Evolutionary conservation across 2,888 invertebrate species (phyloP).

Genomic region (Nemapogon koenigi): DNA sequence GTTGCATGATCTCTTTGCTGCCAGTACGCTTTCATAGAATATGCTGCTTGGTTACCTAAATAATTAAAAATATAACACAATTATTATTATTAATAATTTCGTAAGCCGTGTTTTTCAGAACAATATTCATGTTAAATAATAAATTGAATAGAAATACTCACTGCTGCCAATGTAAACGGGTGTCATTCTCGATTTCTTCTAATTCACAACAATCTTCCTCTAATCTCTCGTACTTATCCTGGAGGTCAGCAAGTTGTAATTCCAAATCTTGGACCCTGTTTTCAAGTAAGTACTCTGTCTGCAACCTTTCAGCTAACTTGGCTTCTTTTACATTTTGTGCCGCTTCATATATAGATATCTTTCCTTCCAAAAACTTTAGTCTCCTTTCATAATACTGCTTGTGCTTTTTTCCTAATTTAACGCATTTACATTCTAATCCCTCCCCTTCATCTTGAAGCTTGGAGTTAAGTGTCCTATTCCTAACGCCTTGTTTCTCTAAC

Average conservation of each 20-base stretch:
- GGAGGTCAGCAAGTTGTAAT: slow-evolving; percentile 60
- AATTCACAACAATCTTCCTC: slow-evolving; percentile 78
- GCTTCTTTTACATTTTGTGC: slow-evolving; percentile 68
- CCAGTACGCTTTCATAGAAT: too few species aligned
- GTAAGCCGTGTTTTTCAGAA: too few species aligned
- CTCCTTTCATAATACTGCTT: slow-evolving; percentile 72
- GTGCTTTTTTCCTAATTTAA: slow-evolving; percentile 62
- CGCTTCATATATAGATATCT: slow-evolving; percentile 71
- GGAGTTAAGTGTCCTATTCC: slow-evolving; percentile 49
- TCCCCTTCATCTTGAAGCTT: slow-evolving; percentile 38
- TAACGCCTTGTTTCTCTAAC: slow-evolving; percentile 65
- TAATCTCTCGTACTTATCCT: slow-evolving; percentile 68
- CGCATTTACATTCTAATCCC: slow-evolving; percentile 54
- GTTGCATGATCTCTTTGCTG: too few species aligned
- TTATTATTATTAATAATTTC: too few species aligned
- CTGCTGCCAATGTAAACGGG: slow-evolving; percentile 68
- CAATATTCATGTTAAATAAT: too few species aligned
- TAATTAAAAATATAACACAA: too few species aligned
- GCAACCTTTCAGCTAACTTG: slow-evolving; percentile 67
- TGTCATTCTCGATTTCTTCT: slow-evolving; percentile 79
- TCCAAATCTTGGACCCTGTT: slow-evolving; percentile 61
- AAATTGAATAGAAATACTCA: slow-evolving; percentile 27
- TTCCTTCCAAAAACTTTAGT: slow-evolving; percentile 68
- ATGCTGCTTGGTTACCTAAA: too few species aligned
- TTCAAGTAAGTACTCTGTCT: slow-evolving; percentile 65